Percentiles rank a stretch among this genome's conserved stretches.
phyloP scores from a whole-genome alignment of 1,140 invertebrate genomes.

The Drosophila dunni region DNA sequence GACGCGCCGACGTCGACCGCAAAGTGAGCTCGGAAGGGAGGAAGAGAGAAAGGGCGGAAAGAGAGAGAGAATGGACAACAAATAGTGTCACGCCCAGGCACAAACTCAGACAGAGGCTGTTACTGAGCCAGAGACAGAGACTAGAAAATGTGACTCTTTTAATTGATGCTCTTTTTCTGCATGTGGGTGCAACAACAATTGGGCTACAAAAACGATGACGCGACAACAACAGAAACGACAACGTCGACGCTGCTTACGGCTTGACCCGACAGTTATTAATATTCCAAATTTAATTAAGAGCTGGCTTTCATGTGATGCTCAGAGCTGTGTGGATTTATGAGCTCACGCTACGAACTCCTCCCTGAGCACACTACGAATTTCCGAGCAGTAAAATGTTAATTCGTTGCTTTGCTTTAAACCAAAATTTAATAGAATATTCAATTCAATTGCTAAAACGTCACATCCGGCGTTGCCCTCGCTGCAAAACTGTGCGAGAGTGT shows the following conservation, averaged over 20 bases:
- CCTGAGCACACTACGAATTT: neutral
- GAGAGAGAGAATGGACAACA: slow-evolving; percentile 4
- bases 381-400: slow-evolving; percentile 48
- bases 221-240: neutral
- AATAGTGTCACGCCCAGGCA: slow-evolving; percentile 3
- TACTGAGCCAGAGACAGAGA: slow-evolving; percentile 1
- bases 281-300: slow-evolving; percentile 19
- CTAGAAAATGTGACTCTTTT: slow-evolving; percentile 42
- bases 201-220: slow-evolving; percentile 13
- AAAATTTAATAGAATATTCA: slow-evolving; percentile 1
- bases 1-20: slow-evolving; percentile 49
- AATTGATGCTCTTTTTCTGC: slow-evolving; percentile 47
- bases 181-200: slow-evolving; percentile 65
- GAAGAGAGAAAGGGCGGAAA: too few relatives aligned
- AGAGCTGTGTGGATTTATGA: slow-evolving; percentile 9
- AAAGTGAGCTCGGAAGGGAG: slow-evolving; percentile 8
- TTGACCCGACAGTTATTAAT: slow-evolving; percentile 28
- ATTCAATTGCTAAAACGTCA: slow-evolving; percentile 50
- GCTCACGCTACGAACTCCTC: neutral
- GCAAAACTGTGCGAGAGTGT: slow-evolving; percentile 9
- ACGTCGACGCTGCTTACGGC: neutral
- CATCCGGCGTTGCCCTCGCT: slow-evolving; percentile 39
- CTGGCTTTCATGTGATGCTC: slow-evolving; percentile 4
- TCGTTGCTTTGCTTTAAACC: neutral
- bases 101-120: neutral